Base-by-base conservation (phyloP, 1,140 invertebrate genomes). In the Mycetomoellerius zeteki region DNA sequence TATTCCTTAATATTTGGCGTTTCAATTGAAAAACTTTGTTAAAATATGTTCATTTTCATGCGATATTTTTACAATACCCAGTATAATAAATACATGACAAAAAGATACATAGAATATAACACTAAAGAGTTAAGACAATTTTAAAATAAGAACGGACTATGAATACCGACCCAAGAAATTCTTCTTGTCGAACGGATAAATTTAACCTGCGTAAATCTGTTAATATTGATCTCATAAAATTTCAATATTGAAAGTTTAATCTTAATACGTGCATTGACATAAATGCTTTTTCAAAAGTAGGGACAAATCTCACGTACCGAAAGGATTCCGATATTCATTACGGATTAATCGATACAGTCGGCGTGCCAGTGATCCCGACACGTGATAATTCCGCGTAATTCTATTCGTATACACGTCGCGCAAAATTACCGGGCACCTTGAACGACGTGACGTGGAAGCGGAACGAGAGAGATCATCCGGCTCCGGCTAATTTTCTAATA, bases 401-500 rank as follows among this genome's bases (percentile, higher is more conserved):
- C 69, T 75, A 75, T 84, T 84, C 80, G 80, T 75, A 84, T 62
- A 75, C 73, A 84, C 69, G 37, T 24, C 27, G 54, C 54, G 80
- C 54, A n/a, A 84, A 84, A 84, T 84, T 84, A 62, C 80, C 54
- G 10, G 54, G 33, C 37, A 58, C 80, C 69, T 75, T 60, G 54
- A 52, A 75, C 80, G 24, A 84, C 80, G 80, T 84, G 80, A 84
- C 80, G 69, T 84, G 80, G 54, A 50, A 84, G 43, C 80, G 54
- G 80, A 84, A 84, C 69, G 69, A 84, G 80, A 84, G 69, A 84
- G 80, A 84, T 84, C 24, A 84, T 84, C 54, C 54, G 47, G 67
- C 80, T 24, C 54, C 69, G 54, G 54, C 80, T 84, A 84, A 84
- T 84, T 78, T 78, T 76, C 84, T 85, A 85, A 85, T 85, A 77